Base-by-base conservation (phyloP, 2,888 invertebrate species). In the Pammene aurita region DNA sequence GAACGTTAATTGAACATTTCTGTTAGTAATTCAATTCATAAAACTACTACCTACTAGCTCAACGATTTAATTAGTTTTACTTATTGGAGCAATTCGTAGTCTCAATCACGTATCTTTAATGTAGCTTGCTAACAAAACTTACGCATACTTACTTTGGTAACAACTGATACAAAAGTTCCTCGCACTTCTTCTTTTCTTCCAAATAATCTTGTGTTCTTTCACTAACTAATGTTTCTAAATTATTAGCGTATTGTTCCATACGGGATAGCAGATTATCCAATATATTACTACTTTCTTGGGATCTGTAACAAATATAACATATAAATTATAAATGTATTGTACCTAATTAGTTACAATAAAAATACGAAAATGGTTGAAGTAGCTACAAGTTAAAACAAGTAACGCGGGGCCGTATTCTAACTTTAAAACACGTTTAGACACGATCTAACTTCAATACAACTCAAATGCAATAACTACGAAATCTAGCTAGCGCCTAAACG, bases 221-320 rank as follows among this genome's bases (percentile, higher is more conserved):
- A 81, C 98, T 98, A 34, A 99, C 99, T 75, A 99, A 93, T 52
- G 96, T 95, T 92, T 99, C 99, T 87, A 99, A 95, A 89, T 99
- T 99, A 92, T 98, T 98, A 44, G 99, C 99, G 84, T 99, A 99
- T 86, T 98, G 98, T 86, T 99, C 99, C 99, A 99, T 99, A 75
- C 99, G 97, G 67, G 97, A 97, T 61, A 98, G 93, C 71, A 99
- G 94, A 91, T 99, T 99, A 92, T 99, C 99, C 79, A 98, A 93
- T 75, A 99, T 97, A 88, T 98, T 98, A 75, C 97, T 97, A 83
- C 97, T 97, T 88, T 97, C 97, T 88, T 97, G 96, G 80, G 96
- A 95, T 86, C 98, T 98, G 93, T 67, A 67, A 74, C 75, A 71
- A 74, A 76, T 54, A 69, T 35, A 75, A 81, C n/a, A n/a, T n/a